These are phyloP conservation scores for Xyliphius kryptos DNA, from an alignment of 2,113 vertebrate species.

Conservation along the genomic window DNA sequence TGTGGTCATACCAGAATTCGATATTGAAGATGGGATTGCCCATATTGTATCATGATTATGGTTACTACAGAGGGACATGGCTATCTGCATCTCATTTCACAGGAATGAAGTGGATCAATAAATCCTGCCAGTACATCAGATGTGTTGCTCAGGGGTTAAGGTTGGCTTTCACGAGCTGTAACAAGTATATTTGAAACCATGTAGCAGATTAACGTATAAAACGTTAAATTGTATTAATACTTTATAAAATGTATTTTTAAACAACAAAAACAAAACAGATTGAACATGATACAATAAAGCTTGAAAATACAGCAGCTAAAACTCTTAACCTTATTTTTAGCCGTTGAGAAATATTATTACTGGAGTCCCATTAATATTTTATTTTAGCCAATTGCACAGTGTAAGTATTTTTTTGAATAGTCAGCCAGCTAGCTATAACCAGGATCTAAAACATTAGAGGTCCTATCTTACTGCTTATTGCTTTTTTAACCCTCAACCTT, in stretches of 20 bases:
- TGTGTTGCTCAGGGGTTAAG: slow-evolving; percentile 18
- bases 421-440: too few species aligned
- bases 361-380: not conserved
- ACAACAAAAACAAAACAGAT: too few species aligned
- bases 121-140: slow-evolving; percentile 53
- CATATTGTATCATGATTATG: slow-evolving; percentile 64
- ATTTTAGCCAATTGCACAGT: not conserved
- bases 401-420: not conserved
- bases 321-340: too few species aligned
- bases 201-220: not conserved
- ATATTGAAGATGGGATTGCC: slow-evolving; percentile 35
- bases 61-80: slow-evolving; percentile 44
- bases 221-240: too few species aligned
- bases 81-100: slow-evolving; percentile 64
- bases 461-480: too few species aligned
- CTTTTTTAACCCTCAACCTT: too few species aligned
- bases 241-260: too few species aligned
- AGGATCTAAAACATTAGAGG: too few species aligned
- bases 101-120: slow-evolving; percentile 66
- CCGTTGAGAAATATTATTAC: too few species aligned
- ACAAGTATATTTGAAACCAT: not conserved
- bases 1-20: slow-evolving; percentile 45
- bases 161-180: not conserved
- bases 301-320: too few species aligned
- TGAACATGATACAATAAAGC: too few species aligned